Percentiles rank a stretch among this genome's conserved stretches.
These are phyloP conservation scores for Tangara arthus DNA, from an alignment of 2,797 vertebrate genomes.

Conservation along the genomic window DNA sequence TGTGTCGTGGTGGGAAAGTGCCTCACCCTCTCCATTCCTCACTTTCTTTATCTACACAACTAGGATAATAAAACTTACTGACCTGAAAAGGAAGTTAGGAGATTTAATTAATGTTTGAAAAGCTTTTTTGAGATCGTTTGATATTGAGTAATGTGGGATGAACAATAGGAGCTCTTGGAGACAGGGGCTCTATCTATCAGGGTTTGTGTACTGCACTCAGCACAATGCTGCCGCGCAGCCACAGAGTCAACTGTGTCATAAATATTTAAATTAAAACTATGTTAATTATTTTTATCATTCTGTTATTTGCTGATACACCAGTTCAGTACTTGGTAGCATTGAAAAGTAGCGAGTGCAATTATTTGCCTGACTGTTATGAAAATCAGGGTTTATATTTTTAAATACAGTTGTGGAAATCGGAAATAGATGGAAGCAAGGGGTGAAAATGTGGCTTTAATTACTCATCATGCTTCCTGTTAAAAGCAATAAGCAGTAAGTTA, in stretches of 20 bases:
- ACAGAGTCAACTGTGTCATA: conserved; percentile 43
- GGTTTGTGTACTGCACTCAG: conserved; percentile 39
- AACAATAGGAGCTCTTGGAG: conserved; percentile 35
- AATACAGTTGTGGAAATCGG: neutral
- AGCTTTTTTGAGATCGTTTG: conserved; percentile 4
- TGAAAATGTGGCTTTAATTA: conserved; percentile 33
- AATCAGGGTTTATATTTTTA: conserved; percentile 42
- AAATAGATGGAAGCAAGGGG: neutral
- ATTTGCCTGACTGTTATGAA: conserved; percentile 55
- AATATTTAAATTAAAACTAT: conserved; percentile 66
- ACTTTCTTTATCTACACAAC: conserved; percentile 19
- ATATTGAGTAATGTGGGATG: conserved; percentile 23
- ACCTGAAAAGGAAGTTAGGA: conserved; percentile 58
- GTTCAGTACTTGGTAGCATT: neutral
- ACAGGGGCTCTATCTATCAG: conserved; percentile 12
- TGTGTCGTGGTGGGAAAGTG: neutral
- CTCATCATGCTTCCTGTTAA: neutral
- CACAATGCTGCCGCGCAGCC: conserved; percentile 10
- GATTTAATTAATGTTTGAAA: conserved; percentile 63
- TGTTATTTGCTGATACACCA: conserved; percentile 55
- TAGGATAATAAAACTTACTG: conserved; percentile 50
- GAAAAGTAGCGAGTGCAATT: conserved; percentile 28
- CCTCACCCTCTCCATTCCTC: conserved; percentile 5
- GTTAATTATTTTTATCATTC: conserved; percentile 62
- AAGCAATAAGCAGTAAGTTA: neutral